A percentile compares a stretch with the other conserved stretches of the same genome.
phyloP scores from a whole-genome alignment of 2,797 vertebrate species.

The Heliangelus exortis region DNA sequence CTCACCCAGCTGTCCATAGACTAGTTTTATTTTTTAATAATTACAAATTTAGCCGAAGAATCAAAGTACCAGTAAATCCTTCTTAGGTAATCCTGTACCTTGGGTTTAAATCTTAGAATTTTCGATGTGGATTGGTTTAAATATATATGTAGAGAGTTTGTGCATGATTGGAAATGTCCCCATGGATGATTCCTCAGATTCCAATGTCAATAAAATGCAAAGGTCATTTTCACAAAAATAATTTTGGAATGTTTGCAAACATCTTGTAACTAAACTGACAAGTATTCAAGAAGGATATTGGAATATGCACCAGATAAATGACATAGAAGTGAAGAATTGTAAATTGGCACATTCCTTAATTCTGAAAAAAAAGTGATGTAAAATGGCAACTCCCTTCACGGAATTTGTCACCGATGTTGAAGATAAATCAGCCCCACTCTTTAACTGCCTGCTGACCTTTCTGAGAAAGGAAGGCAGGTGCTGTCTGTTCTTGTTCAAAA shows the following conservation, averaged over 20 bases:
- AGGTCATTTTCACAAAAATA: background rate
- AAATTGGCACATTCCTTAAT: background rate
- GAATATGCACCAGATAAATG: background rate
- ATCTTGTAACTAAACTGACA: background rate
- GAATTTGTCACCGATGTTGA: background rate
- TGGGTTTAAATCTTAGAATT: background rate
- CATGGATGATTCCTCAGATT: background rate
- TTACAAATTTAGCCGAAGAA: background rate
- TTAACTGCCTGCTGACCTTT: conserved; percentile 8
- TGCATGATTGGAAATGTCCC: background rate
- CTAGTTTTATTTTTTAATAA: background rate
- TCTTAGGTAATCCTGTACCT: background rate
- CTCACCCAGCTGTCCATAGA: background rate
- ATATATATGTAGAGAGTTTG: background rate
- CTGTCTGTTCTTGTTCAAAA: background rate
- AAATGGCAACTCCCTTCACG: conserved; percentile 24
- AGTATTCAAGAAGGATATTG: background rate
- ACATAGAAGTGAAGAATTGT: background rate
- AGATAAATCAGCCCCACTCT: background rate
- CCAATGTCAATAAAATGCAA: background rate
- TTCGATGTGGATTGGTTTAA: background rate
- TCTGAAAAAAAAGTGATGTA: background rate
- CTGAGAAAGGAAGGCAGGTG: background rate
- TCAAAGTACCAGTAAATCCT: background rate
- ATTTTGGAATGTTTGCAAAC: background rate